Percentiles rank a stretch among this genome's conserved stretches.
Conservation (phyloP, 2,113 vertebrate species). For the Pavo muticus region DNA sequence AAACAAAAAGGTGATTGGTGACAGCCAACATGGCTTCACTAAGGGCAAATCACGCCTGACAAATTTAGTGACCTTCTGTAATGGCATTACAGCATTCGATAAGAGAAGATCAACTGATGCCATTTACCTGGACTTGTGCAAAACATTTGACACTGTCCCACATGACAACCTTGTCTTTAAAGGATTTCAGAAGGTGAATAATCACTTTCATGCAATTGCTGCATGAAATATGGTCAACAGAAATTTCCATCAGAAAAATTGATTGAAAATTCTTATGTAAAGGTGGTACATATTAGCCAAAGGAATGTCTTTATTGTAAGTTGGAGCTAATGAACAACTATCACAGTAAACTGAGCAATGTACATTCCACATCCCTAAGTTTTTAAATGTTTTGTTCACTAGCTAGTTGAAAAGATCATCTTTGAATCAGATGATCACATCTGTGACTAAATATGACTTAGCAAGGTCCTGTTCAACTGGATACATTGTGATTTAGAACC, state of each 20-base stretch:
- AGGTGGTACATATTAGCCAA: background rate
- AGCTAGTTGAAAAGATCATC: background rate
- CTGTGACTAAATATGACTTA: background rate
- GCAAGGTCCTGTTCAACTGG: background rate
- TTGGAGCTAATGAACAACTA: background rate
- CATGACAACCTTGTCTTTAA: background rate
- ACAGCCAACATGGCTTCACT: background rate
- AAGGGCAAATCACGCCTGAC: background rate
- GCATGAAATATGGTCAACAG: background rate
- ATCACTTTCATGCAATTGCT: background rate
- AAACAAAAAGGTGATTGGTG: background rate
- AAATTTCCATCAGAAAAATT: background rate
- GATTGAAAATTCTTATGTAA: background rate
- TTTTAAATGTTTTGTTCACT: background rate
- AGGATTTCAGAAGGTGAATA: background rate
- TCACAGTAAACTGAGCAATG: background rate
- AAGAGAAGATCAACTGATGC: background rate
- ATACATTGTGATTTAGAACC: background rate
- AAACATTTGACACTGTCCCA: background rate
- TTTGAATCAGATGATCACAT: background rate
- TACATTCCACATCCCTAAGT: background rate
- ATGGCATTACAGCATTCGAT: background rate
- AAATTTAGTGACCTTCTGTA: background rate
- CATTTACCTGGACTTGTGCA: background rate
- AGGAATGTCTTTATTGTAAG: background rate